Evolutionary conservation across 2,113 vertebrate genomes (phyloP), one percentile per base, ranked within the genome.

Genomic region (Irena cyanogastra): DNA sequence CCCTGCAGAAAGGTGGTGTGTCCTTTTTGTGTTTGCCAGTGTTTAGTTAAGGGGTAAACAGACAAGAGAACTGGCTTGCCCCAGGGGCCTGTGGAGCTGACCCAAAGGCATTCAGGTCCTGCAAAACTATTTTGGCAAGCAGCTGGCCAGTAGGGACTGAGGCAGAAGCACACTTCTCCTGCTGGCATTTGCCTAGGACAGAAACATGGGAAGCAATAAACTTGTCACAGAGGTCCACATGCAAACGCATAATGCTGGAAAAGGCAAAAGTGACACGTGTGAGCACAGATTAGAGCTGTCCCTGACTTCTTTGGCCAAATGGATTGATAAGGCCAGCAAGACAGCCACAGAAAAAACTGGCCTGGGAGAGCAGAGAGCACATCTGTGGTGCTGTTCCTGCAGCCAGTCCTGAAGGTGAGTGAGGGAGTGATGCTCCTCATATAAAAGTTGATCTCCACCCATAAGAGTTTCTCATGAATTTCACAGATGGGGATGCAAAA

Each of bases 41-140:
- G 76, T 95, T 95, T 96, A 83, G 68, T 56, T 95, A 64, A 72
- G 79, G 56, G 24, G 68, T 91, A 95, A 96, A 87, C 76, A 87
- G 68, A 69, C 21, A 10, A 30, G 75, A 79, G 83, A 39, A 44
- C 41, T 53, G 31, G 16, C 49, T 41, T 63, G 64, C 64, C 20
- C 6, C 7, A 24, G 45, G 54, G 56, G 53, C 26, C 61, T 24
- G 30, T 35, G 52, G 30, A 54, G 59, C 83, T 90, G 47, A 75
- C 77, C 50, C 84, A 54, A 12, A 76, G 69, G 61, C 61, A 23
- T 31, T 84, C 42, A n/a, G 76, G 37, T 21, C 78, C 66, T 80
- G n/a, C 47, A 88, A 13, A 94, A 61, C 35, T 65, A 0, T 54
- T 90, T 35, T 68, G 77, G 66, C 1, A 5, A 93, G 75, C 24